These are phyloP conservation scores for Anoplius nigerrimus DNA, from an alignment of 2,888 invertebrate genomes.

Conservation along the genomic window DNA sequence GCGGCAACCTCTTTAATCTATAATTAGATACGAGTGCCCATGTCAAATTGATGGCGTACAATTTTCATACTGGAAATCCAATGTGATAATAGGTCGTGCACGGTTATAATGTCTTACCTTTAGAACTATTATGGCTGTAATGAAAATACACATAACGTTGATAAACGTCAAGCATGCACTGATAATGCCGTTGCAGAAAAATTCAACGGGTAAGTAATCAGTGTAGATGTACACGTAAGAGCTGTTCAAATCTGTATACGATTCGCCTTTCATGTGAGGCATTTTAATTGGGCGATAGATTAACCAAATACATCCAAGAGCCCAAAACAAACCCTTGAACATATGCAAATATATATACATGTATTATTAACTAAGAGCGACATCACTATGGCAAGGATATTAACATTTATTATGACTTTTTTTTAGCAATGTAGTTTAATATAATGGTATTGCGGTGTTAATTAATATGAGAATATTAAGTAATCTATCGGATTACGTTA, in stretches of 20 bases:
- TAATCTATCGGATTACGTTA: too few relatives aligned
- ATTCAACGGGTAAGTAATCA: constrained; percentile 85
- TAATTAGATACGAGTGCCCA: not conserved
- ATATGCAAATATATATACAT: not conserved
- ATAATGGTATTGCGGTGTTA: not conserved
- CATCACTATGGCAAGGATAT: not conserved
- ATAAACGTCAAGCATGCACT: constrained; percentile 87
- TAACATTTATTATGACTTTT: not conserved
- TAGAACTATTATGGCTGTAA: constrained; percentile 86
- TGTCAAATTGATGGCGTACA: not conserved
- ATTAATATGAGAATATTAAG: too few relatives aligned
- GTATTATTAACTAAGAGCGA: not conserved
- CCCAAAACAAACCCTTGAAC: constrained; percentile 85
- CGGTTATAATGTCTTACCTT: constrained; percentile 76
- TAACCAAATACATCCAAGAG: constrained; percentile 83
- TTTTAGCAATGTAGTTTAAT: constrained; percentile 9
- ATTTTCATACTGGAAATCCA: not conserved
- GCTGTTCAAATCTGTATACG: constrained; percentile 78
- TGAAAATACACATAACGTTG: constrained; percentile 89
- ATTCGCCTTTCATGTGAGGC: constrained; percentile 83
- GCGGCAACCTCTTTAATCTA: constrained; percentile 89
- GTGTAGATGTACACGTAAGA: constrained; percentile 83
- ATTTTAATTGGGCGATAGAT: constrained; percentile 82
- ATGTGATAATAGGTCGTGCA: not conserved
- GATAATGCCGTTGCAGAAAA: constrained; percentile 86